These are phyloP conservation scores for Clamator glandarius DNA, from an alignment of 2,797 vertebrate species.

Conservation along the genomic window DNA sequence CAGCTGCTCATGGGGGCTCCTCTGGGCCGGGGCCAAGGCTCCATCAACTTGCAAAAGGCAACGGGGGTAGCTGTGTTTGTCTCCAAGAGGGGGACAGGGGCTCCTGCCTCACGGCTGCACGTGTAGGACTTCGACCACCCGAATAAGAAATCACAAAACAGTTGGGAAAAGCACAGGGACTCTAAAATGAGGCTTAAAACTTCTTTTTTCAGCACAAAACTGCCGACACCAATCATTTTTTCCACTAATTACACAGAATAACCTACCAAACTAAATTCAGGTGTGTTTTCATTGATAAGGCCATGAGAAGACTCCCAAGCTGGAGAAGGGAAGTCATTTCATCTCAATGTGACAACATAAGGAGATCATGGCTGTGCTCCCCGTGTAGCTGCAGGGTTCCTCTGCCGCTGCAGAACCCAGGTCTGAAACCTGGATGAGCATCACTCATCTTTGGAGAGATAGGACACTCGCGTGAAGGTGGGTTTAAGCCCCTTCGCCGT, in stretches of 20 bases:
- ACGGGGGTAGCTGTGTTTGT: neutral
- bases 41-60: neutral
- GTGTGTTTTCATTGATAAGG: neutral
- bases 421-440: neutral
- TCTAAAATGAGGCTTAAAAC: neutral
- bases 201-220: neutral
- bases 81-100: rapidly evolving
- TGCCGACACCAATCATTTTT: rapidly evolving
- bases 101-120: neutral
- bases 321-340: neutral
- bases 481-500: neutral
- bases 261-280: neutral
- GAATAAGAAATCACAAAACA: neutral
- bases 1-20: rapidly evolving
- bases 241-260: neutral
- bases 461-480: rapidly evolving
- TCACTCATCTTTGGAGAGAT: neutral
- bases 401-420: neutral
- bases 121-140: neutral
- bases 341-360: neutral
- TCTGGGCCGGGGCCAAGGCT: rapidly evolving
- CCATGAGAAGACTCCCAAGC: neutral
- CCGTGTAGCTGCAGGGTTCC: neutral
- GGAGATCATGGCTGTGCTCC: neutral
- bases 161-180: neutral